Evolutionary conservation across 2,113 vertebrate species (phyloP), one percentile per base, ranked within the genome.

Genomic region (Pristiophorus japonicus): DNA sequence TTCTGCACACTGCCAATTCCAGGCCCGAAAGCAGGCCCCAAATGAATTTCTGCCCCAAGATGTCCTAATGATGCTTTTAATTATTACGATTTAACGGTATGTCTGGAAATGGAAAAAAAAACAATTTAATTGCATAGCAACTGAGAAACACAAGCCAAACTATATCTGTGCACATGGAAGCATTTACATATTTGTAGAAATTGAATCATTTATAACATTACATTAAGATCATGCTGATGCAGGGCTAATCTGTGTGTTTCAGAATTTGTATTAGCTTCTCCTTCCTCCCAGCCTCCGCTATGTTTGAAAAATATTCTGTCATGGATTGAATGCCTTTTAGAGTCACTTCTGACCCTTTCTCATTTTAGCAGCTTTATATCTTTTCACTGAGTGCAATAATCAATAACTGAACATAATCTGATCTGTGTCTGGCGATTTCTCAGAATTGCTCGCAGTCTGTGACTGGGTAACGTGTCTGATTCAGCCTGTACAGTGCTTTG

Each of bases 61-160:
- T 63, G 88, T 92, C 34, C 14, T 92, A 38, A 22, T 63, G 59
- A 18, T 63, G 30, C 51, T 51, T 90, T 63, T 92, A 92, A 18
- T 7, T 92, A 65, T 30, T 51, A 70, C 63, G 27, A 94, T 67
- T 67, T 65, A 94, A 67, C 93, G 70, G 12, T 42, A 94, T 70
- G 66, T 94, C 66, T 94, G 66, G 38, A 47, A 70, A 70, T 94
- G 93, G 65, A 51, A 34, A 73, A 63, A 63, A 70, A 51, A 66
- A 18, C 42, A 51, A 67, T 70, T 94, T 94, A 94, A 94, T 94
- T 94, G 93, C 93, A 70, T 94, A 94, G 93, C 93, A 94, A 94
- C 93, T 70, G 65, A 94, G 93, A 47, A 70, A 94, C 42, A 45
- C 30, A 94, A 70, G 45, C 65, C 66, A 94, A 94, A 47, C 65